Conservation (phyloP, 2,888 invertebrate species). For the Limnephilus auricula region DNA sequence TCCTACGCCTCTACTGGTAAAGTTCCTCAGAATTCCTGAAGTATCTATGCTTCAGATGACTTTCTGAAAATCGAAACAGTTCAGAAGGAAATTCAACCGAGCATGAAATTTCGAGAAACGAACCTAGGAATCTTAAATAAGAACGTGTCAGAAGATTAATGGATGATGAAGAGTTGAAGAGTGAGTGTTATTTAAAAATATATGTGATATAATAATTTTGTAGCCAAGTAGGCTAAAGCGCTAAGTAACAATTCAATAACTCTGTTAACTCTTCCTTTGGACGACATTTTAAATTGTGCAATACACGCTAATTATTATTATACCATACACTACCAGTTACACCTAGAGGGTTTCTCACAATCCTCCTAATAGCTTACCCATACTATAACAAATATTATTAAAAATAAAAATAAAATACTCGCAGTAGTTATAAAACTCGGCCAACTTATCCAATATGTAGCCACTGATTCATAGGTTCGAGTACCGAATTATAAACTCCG, state of each 20-base stretch:
- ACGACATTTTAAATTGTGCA: too few species aligned
- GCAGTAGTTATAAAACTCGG: too few species aligned
- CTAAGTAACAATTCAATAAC: neutral
- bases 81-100: neutral
- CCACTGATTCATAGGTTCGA: too few species aligned
- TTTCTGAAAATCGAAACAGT: neutral
- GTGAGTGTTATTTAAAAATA: neutral
- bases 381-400: too few species aligned
- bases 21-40: neutral
- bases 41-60: neutral
- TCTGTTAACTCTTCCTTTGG: too few species aligned
- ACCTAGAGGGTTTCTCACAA: too few species aligned
- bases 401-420: too few species aligned
- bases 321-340: too few species aligned
- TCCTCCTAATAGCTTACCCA: too few species aligned
- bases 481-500: too few species aligned
- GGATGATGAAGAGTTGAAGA: neutral
- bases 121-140: neutral
- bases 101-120: neutral
- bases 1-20: neutral
- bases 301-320: too few species aligned
- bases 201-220: neutral
- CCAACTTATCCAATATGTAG: too few species aligned
- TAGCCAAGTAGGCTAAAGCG: neutral
- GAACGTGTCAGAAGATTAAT: neutral